These are phyloP conservation scores for Charaxes varanes DNA, from an alignment of 1,140 invertebrate species.

Conservation along the genomic window DNA sequence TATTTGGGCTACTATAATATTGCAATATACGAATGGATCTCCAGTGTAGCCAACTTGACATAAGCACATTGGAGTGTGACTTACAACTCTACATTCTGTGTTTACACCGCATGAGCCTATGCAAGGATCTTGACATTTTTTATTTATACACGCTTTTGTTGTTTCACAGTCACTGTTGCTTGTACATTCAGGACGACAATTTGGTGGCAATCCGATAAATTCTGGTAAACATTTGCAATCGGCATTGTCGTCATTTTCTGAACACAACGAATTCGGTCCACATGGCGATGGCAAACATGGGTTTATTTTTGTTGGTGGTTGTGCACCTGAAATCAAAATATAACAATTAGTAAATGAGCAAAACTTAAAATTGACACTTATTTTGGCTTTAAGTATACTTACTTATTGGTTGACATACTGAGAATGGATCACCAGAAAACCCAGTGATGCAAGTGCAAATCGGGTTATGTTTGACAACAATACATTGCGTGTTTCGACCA, in stretches of 20 bases:
- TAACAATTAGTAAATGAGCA: not conserved
- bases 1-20: constrained; percentile 53
- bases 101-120: constrained; percentile 80
- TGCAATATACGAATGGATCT: constrained; percentile 79
- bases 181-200: constrained; percentile 81
- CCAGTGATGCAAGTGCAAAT: constrained; percentile 78
- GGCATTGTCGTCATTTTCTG: constrained; percentile 72
- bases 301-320: constrained; percentile 58
- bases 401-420: constrained; percentile 74
- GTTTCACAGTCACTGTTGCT: constrained; percentile 80
- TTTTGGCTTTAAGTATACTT: constrained; percentile 38
- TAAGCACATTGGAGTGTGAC: constrained; percentile 78
- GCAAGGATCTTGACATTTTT: constrained; percentile 82
- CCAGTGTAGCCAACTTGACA: constrained; percentile 78
- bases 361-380: constrained; percentile 1
- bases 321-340: constrained; percentile 33
- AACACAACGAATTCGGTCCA: constrained; percentile 79
- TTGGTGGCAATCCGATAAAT: constrained; percentile 77
- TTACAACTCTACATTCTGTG: constrained; percentile 76
- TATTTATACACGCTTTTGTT: constrained; percentile 78
- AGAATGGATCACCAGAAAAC: constrained; percentile 79
- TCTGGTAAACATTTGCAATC: constrained; percentile 78
- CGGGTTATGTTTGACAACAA: constrained; percentile 79
- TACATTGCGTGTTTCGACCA: constrained; percentile 78
- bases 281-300: constrained; percentile 79